phyloP scores from a whole-genome alignment of 1,140 invertebrate species.

The Atopsyche davidsoni region DNA sequence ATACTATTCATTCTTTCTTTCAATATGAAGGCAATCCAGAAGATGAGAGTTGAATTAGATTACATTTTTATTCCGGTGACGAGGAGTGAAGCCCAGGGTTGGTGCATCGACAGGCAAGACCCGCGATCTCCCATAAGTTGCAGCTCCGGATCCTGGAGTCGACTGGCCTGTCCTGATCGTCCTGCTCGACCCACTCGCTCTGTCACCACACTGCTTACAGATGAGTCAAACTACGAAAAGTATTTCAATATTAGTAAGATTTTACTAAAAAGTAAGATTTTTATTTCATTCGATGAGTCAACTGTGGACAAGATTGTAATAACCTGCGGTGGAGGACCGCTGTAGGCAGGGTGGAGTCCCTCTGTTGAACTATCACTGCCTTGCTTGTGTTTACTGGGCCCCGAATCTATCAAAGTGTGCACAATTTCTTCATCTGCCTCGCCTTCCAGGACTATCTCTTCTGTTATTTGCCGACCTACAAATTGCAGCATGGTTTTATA shows the following conservation, averaged over 20 bases:
- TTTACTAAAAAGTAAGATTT: too few relatives aligned
- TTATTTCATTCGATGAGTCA: too few relatives aligned
- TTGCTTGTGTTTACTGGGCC: constrained; percentile 1
- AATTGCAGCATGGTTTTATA: background rate
- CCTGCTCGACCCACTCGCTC: background rate
- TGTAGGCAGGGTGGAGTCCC: constrained; percentile 40
- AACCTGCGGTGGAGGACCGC: constrained; percentile 40
- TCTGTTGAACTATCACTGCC: constrained; percentile 10
- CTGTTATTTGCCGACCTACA: constrained; percentile 47
- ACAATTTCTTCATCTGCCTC: constrained; percentile 48
- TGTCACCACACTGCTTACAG: constrained; percentile 14
- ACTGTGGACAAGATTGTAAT: too few relatives aligned
- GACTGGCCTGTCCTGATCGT: constrained; percentile 21
- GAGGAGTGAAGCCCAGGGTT: constrained; percentile 91
- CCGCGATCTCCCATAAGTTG: constrained; percentile 86
- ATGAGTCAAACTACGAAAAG: constrained; percentile 24
- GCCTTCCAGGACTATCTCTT: constrained; percentile 46
- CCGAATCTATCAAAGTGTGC: constrained; percentile 34
- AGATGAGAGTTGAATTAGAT: background rate
- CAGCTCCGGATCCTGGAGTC: constrained; percentile 78
- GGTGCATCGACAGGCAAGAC: constrained; percentile 88
- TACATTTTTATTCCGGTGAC: constrained; percentile 88
- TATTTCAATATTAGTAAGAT: too few relatives aligned
- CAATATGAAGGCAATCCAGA: background rate
- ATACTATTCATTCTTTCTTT: background rate